These are phyloP conservation scores for Lasioglossum baleicum DNA, from an alignment of 1,140 invertebrate species.

Conservation along the genomic window DNA sequence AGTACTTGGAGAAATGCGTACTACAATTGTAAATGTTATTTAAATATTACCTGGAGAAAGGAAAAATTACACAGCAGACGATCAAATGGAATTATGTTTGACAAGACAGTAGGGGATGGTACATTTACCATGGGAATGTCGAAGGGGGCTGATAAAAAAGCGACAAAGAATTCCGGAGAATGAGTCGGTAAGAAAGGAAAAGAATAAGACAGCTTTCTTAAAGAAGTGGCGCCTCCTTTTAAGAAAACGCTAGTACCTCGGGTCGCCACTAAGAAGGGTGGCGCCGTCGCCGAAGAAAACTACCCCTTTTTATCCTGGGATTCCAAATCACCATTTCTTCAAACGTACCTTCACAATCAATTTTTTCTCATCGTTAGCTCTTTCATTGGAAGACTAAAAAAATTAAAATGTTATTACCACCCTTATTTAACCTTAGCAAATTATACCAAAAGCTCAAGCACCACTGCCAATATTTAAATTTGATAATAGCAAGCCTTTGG, in stretches of 20 bases:
- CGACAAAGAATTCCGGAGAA: constrained; percentile 36
- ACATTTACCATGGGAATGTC: background rate
- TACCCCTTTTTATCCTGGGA: background rate
- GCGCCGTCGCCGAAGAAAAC: constrained; percentile 63
- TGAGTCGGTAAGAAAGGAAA: constrained; percentile 78
- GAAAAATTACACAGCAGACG: background rate
- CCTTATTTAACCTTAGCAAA: too few relatives aligned
- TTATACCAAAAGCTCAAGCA: too few relatives aligned
- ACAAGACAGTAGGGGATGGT: background rate
- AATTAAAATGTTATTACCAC: too few relatives aligned
- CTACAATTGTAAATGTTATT: background rate
- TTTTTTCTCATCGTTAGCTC: too few relatives aligned
- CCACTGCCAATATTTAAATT: too few relatives aligned
- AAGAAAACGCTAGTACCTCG: constrained; percentile 69
- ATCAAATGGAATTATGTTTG: background rate
- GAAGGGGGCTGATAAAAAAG: background rate
- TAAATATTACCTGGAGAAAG: background rate
- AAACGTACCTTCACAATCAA: too few relatives aligned
- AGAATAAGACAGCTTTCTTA: constrained; percentile 74
- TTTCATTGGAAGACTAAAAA: too few relatives aligned
- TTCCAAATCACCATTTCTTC: too few relatives aligned
- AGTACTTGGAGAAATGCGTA: constrained; percentile 2
- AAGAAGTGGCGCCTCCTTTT: constrained; percentile 76
- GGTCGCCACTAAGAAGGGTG: constrained; percentile 63
- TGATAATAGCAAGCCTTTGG: too few relatives aligned